Evolutionary conservation across 2,888 invertebrate genomes (phyloP).

Genomic region (Helobdella robusta): DNA sequence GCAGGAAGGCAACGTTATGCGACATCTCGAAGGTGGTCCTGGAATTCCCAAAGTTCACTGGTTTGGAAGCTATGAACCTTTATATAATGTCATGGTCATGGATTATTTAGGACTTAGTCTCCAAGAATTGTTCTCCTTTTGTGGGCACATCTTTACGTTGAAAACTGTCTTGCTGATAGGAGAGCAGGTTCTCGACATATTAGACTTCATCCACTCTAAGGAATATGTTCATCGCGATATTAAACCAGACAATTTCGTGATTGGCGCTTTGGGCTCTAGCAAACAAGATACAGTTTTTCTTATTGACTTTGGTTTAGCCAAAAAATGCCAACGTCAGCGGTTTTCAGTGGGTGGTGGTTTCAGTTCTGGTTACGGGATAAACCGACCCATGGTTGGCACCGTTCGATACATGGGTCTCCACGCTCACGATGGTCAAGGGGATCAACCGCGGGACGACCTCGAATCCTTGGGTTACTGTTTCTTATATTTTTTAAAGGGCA

Average conservation of each 20-base stretch:
- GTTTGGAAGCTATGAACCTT: conserved; percentile 31
- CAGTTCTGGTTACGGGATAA: conserved; percentile 24
- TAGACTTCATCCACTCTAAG: conserved; percentile 86
- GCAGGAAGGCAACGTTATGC: conserved; percentile 30
- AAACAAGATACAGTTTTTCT: conserved; percentile 32
- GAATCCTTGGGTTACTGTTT: conserved; percentile 30
- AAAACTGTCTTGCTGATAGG: conserved; percentile 29
- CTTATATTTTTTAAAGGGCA: conserved; percentile 31
- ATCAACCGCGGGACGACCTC: conserved; percentile 30
- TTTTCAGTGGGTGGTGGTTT: conserved; percentile 35
- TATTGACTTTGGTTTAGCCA: conserved; percentile 51
- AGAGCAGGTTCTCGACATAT: conserved; percentile 28
- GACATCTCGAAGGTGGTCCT: conserved; percentile 31
- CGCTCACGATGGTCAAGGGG: conserved; percentile 29
- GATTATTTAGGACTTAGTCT: conserved; percentile 31
- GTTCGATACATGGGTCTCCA: conserved; percentile 29
- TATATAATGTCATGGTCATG: conserved; percentile 28
- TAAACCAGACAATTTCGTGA: conserved; percentile 51
- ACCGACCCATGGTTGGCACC: conserved; percentile 30
- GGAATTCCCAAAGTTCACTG: conserved; percentile 31
- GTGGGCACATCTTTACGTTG: conserved; percentile 28
- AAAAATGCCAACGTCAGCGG: conserved; percentile 19
- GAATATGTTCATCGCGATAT: conserved; percentile 95
- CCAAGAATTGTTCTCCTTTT: conserved; percentile 28
- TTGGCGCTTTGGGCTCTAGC: conserved; percentile 36